Evolutionary conservation across 2,797 vertebrate species (phyloP).

Genomic region (Xyrichtys novacula): DNA sequence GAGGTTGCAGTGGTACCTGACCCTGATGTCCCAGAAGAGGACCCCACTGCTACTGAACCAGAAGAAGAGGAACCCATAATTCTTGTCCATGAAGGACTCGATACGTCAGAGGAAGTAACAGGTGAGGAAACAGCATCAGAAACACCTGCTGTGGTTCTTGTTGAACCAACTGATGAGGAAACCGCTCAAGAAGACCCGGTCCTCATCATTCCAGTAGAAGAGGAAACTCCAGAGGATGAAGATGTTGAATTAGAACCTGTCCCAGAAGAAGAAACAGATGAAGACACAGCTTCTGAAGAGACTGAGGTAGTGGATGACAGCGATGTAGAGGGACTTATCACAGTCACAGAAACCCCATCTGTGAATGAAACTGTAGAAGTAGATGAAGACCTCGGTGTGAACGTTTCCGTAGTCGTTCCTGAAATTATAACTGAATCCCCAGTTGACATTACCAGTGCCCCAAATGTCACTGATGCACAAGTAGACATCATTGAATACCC

Average conservation of each 20-base stretch:
- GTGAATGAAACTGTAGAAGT: not conserved
- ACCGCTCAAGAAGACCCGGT: constrained; percentile 18
- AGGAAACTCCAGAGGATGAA: constrained; percentile 15
- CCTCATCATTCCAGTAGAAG: not conserved
- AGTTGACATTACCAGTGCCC: not conserved
- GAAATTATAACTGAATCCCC: constrained; percentile 17
- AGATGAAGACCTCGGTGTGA: not conserved
- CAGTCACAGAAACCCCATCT: constrained; percentile 12
- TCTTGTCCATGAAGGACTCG: constrained; percentile 1
- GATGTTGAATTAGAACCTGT: constrained; percentile 15
- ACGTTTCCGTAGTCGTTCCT: not conserved
- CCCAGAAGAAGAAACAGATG: not conserved
- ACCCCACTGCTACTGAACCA: not conserved
- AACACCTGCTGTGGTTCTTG: constrained; percentile 17
- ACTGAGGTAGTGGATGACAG: constrained; percentile 2
- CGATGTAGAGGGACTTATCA: constrained; percentile 9
- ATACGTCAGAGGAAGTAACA: constrained; percentile 1
- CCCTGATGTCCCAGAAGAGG: not conserved
- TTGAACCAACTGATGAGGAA: constrained; percentile 18
- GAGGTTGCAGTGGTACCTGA: not conserved
- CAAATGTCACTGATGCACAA: not conserved
- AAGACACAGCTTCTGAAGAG: constrained; percentile 6
- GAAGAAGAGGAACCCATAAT: constrained; percentile 24
- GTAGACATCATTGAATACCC: not conserved
- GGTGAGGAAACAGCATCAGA: not conserved